A percentile compares a stretch with the other conserved stretches of the same genome.
Conservation (phyloP, 2,797 vertebrate species). For the Acanthornis magna region DNA sequence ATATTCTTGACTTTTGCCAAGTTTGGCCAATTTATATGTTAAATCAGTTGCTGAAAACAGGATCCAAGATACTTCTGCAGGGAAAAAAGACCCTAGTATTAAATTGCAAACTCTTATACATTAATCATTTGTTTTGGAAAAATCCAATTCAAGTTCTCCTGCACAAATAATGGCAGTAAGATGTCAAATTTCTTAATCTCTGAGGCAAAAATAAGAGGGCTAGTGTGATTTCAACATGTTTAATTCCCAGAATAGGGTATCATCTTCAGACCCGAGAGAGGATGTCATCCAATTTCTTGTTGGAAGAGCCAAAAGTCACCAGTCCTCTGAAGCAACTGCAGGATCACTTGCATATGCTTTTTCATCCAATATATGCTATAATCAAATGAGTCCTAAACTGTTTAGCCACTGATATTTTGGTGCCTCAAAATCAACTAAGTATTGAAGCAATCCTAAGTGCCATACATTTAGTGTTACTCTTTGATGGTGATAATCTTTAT, state of each 20-base stretch:
- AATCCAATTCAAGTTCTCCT: constrained; percentile 47
- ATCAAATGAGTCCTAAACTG: background rate
- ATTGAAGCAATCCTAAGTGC: background rate
- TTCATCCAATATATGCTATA: background rate
- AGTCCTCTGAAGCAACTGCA: background rate
- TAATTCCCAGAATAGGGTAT: background rate
- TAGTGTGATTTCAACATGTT: background rate
- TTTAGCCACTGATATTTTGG: constrained; percentile 6
- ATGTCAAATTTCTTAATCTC: constrained; percentile 17
- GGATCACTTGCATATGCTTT: constrained; percentile 15
- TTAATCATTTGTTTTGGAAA: constrained; percentile 70
- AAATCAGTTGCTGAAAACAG: constrained; percentile 72
- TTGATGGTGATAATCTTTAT: background rate
- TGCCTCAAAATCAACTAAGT: background rate
- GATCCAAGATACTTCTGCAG: constrained; percentile 68
- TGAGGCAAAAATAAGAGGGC: background rate
- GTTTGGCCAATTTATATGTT: constrained; percentile 81
- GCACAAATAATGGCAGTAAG: constrained; percentile 35
- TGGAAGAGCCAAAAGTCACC: background rate
- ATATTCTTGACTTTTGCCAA: constrained; percentile 82
- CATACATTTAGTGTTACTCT: background rate
- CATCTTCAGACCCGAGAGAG: background rate
- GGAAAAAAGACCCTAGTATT: constrained; percentile 40
- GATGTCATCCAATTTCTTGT: background rate
- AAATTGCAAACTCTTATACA: constrained; percentile 63